Evolutionary conservation across 2,113 vertebrate species (phyloP).

Genomic region (Hepsetus odoe): DNA sequence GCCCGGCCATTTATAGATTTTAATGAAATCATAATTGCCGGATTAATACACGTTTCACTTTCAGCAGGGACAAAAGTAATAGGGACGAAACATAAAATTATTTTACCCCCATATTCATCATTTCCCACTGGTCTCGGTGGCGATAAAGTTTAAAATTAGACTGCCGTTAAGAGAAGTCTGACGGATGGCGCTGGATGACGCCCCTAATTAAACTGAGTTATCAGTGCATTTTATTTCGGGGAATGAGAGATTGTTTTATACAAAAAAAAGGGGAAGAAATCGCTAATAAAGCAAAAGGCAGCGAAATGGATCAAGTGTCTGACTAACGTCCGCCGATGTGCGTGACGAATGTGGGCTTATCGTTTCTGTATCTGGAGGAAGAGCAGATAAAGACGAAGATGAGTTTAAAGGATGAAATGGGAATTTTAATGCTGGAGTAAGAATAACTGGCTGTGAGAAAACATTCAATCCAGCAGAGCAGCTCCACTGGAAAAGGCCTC

Average conservation of each 20-base stretch:
- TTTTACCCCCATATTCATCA: slow-evolving; percentile 79
- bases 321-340: slow-evolving; percentile 27
- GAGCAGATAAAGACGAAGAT: slow-evolving; percentile 7
- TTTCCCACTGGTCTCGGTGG: slow-evolving; percentile 67
- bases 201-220: slow-evolving; percentile 70
- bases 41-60: slow-evolving; percentile 71
- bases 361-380: slow-evolving; percentile 17
- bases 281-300: slow-evolving; percentile 51
- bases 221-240: slow-evolving; percentile 57
- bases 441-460: neutral
- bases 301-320: slow-evolving; percentile 42
- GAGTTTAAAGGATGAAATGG: neutral
- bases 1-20: slow-evolving; percentile 80
- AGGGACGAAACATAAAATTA: slow-evolving; percentile 74
- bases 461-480: neutral
- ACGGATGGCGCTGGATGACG: slow-evolving; percentile 70
- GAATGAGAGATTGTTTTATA: slow-evolving; percentile 63
- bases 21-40: slow-evolving; percentile 78
- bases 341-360: slow-evolving; percentile 41
- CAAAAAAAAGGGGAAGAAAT: slow-evolving; percentile 35
- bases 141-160: slow-evolving; percentile 79
- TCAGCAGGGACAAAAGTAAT: slow-evolving; percentile 74
- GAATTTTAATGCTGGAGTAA: slow-evolving; percentile 12
- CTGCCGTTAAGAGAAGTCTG: slow-evolving; percentile 66
- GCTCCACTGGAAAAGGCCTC: neutral